Base-by-base conservation (phyloP, 2,797 vertebrate species). In the Tangara arthus region DNA sequence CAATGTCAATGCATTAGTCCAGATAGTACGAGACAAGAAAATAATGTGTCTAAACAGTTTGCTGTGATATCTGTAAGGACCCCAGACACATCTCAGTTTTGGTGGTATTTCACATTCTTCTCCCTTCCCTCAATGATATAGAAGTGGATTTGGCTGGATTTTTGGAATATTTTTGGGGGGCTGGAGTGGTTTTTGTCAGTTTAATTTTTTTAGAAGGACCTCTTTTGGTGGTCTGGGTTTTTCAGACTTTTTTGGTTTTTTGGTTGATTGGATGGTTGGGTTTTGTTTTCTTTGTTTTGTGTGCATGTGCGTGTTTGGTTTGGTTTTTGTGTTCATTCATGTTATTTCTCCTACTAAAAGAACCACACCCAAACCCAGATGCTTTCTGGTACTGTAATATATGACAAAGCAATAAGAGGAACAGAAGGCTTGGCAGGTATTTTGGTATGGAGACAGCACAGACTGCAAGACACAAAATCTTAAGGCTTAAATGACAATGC, bases 341-440 rank as follows among this genome's bases (percentile, higher is more conserved):
- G 37, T 47, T 90, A 39, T 56, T 92, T 63, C 35, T 93, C 37
- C 56, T 97, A 18, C 73, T 94, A 26, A 85, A 56, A 77, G 57
- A 77, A 41, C 27, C 20, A 41, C 34, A 20, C 44, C 60, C 44
- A 44, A 83, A 56, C 39, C n/a, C 59, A 90, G 59, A 23, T 66
- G 13, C 34, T 61, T 87, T 85, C 34, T 80, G 32, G 8, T 76
- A 14, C 12, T 80, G 63, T 82, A 82, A 76, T 82, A 90, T 78
- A 59, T 42, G 77, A 83, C 7, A 3, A 82, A 83, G 27, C 27
- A 80, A 2, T 39, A 82, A 80, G 34, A 85, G 46, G 50, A 77
- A 28, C 56, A 92, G 79, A 81, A 80, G 8, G 13, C 47, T 89
- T 63, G 30, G 28, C 26, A 89, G 64, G 47, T 91, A 75, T 77